Conservation (phyloP, 2,888 invertebrate genomes). For the Agrotis ipsilon region DNA sequence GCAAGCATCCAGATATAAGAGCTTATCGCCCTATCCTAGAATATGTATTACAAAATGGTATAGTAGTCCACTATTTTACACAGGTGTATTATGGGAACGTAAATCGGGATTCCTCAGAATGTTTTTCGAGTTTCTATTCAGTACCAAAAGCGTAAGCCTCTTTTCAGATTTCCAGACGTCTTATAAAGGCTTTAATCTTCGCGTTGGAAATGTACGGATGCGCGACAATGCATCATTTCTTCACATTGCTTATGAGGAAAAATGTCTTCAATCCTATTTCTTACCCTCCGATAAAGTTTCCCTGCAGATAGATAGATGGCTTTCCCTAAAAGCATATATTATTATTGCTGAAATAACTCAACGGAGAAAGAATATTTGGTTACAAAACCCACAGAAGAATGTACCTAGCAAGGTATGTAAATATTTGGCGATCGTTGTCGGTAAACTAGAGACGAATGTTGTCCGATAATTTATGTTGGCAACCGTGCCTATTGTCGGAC, state of each 20-base stretch:
- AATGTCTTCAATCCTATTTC: conserved; percentile 57
- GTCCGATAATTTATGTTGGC: conserved; percentile 86
- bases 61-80: conserved; percentile 53
- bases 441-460: conserved; percentile 81
- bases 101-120: conserved; percentile 76
- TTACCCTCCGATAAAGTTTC: conserved; percentile 54
- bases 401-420: conserved; percentile 73
- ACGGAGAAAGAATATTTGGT: conserved; percentile 61
- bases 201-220: conserved; percentile 71
- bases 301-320: conserved; percentile 42
- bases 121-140: conserved; percentile 79
- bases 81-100: conserved; percentile 69
- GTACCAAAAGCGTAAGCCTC: conserved; percentile 79
- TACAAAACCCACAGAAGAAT: conserved; percentile 62
- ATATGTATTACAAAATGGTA: conserved; percentile 18
- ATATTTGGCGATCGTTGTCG: conserved; percentile 80
- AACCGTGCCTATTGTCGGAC: conserved; percentile 82
- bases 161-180: conserved; percentile 80
- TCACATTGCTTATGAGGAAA: conserved; percentile 61
- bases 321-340: conserved; percentile 50
- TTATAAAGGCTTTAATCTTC: conserved; percentile 80
- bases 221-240: conserved; percentile 77
- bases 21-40: conserved; percentile 11
- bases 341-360: conserved; percentile 55
- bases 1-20: conserved; percentile 4